A percentile compares a stretch with the other conserved stretches of the same genome.
phyloP scores from a whole-genome alignment of 2,797 vertebrate genomes.

The Acipenser transmontanus region DNA sequence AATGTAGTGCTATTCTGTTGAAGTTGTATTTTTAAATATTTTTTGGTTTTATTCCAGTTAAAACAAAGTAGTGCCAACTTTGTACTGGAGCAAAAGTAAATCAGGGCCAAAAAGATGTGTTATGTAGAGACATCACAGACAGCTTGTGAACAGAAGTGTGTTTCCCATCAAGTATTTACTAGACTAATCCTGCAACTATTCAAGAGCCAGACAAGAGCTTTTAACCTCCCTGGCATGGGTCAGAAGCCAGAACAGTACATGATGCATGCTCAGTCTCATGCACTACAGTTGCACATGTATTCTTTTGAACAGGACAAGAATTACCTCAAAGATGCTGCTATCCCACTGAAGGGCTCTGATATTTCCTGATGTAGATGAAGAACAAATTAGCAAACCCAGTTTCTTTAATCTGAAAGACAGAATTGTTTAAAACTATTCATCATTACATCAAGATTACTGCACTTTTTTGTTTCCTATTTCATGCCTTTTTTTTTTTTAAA shows the following conservation, averaged over 20 bases:
- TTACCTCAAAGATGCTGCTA: conserved; percentile 40
- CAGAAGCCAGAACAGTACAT: no score
- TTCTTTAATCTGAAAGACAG: conserved; percentile 30
- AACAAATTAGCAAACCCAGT: conserved; percentile 23
- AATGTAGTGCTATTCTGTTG: not conserved
- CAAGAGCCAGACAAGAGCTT: not conserved
- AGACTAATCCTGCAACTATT: no score
- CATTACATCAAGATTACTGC: no score
- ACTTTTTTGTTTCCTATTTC: not conserved
- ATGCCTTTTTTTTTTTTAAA: not conserved
- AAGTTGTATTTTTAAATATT: not conserved
- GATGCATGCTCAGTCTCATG: not conserved
- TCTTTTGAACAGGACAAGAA: not conserved
- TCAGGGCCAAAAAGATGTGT: not conserved
- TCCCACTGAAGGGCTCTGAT: conserved; percentile 39
- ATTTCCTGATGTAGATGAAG: conserved; percentile 39
- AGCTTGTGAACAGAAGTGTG: no score
- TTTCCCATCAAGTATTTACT: no score
- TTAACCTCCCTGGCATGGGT: not conserved
- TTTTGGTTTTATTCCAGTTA: no score
- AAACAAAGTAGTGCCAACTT: no score
- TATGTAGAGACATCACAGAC: not conserved
- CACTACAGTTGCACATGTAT: not conserved
- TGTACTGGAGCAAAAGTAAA: not conserved
- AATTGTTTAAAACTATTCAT: not conserved